Base-by-base conservation (phyloP, 2,888 invertebrate species). In the Dicyrtomina minuta region DNA sequence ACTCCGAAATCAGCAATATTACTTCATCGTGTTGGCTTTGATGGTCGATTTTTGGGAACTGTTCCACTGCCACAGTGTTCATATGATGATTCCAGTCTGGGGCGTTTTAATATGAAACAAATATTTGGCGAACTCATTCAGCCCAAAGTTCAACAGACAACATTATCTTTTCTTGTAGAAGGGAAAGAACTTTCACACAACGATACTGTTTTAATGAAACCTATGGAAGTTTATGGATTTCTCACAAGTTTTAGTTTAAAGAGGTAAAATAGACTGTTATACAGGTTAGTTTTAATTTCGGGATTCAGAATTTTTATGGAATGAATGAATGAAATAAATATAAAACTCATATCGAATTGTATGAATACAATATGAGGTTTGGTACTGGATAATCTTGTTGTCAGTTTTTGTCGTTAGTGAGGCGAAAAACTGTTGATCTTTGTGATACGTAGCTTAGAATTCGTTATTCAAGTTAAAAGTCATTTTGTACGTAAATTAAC, bases 201-300 rank as follows among this genome's bases (percentile, higher is more conserved):
- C 44, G 78, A 78, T 15, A 72, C 77, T 8, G 72, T 76, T 17
- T 44, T 74, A 39, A 70, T 78, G 72, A 75, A 74, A 66, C 78
- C 78, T 13, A 77, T 78, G 77, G 78, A 78, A 71, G 66, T 78
- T 2, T 77, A 78, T 64, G 78, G 76, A 12, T 78, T 78, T 55
- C 46, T 71, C 24, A 49, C 72, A 27, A 68, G 70, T n/a, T 74
- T 70, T 66, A 73, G 73, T 43, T 10, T 64, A 8, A 64, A 64
- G 24, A 26, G 33, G n/a, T 64, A 33, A 59, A 33, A 33, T 33
- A 33, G 33, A 33, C 62, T 65, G 12, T 68, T 65, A 56, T 65
- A 51, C 66, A 61, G 65, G 65, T 64, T 44, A 56, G 55, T 66
- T 46, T 69, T 55, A 66, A 39, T 64, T 53, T 12, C 64, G 61